Evolutionary conservation across 2,797 vertebrate species (phyloP), one percentile per base, ranked within the genome.

Genomic region (Harpagifer antarcticus): DNA sequence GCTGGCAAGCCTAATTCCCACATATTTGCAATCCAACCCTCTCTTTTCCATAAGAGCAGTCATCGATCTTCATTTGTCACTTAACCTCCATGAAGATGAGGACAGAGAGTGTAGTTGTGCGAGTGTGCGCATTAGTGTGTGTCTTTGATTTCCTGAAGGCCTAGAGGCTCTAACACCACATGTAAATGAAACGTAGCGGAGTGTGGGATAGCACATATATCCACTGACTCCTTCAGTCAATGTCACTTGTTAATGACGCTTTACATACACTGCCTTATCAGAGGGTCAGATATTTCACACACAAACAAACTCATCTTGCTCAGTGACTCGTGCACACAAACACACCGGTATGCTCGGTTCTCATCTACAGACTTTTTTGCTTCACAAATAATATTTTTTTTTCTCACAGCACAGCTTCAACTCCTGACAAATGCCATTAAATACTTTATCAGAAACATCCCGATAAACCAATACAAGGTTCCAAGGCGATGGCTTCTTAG

Each of bases 21-120:
- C 92, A 91, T 92, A 93, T 93, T 93, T 93, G 91, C 89, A 89
- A 88, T 92, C 59, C 87, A 62, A 89, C 85, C 85, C 89, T 86
- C 91, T 94, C 89, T 89, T 92, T 90, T 91, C 91, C 86, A 91
- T 92, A 87, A 94, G 93, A 93, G 93, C 86, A 89, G 92, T 93
- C 92, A 95, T 95, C 93, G 89, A 94, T 95, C 94, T 94, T 93
- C 92, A 94, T 94, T 92, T 94, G 93, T 93, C 91, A 92, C 91
- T 94, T 93, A 92, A 95, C 93, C 93, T 93, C 94, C 85, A 92
- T 80, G 63, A 90, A 90, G 85, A 90, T 74, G 88, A 93, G 91
- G 91, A 93, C 91, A 69, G 79, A 74, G 85, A 79, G 81, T 19
- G 76, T 52, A 74, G 83, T 79, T 78, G 88, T 66, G 83, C 59